phyloP scores from a whole-genome alignment of 2,888 invertebrate species.

The Pachliopta kotzebuea region DNA sequence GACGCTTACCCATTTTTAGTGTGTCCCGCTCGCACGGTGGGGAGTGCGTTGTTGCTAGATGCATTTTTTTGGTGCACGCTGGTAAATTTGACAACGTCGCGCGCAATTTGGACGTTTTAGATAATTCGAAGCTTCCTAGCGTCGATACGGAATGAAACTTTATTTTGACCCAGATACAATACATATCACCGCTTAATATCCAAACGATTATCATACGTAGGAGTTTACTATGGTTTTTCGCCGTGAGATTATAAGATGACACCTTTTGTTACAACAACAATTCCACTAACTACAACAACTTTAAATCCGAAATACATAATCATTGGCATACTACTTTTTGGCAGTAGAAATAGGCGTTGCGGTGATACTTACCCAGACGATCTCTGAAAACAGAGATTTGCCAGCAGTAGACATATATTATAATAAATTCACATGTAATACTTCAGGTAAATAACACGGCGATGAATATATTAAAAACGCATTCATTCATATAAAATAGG shows the following conservation, averaged over 20 bases:
- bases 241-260: no score
- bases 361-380: no score
- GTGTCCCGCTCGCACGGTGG: conserved; percentile 33
- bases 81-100: conserved; percentile 76
- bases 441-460: neutral
- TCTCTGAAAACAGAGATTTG: no score
- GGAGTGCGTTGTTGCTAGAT: conserved; percentile 71
- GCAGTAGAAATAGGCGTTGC: no score
- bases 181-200: neutral
- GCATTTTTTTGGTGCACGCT: conserved; percentile 59
- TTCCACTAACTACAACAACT: no score
- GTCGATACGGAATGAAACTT: neutral
- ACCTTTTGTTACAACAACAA: no score
- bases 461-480: neutral
- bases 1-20: conserved; percentile 21
- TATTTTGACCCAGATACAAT: neutral
- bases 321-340: no score
- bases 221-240: neutral
- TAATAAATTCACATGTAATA: neutral
- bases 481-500: conserved; percentile 35
- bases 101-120: conserved; percentile 50
- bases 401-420: neutral
- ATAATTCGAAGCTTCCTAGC: conserved; percentile 8
- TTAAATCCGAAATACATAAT: no score
- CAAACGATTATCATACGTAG: neutral